These are phyloP conservation scores for Sebastes diploproa DNA, from an alignment of 2,797 vertebrate species.

Conservation along the genomic window DNA sequence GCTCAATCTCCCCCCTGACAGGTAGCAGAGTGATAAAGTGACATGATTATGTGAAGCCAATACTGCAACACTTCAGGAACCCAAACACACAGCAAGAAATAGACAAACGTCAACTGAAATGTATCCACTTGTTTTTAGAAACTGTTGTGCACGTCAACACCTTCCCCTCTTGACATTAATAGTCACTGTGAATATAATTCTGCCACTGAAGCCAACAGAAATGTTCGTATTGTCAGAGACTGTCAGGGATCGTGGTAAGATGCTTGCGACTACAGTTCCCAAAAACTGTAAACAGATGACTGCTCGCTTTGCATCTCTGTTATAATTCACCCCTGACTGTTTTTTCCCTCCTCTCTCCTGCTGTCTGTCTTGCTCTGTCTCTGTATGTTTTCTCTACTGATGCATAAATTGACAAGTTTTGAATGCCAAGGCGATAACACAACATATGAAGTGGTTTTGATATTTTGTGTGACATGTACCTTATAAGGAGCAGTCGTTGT, in stretches of 20 bases:
- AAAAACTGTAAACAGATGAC: slow-evolving; percentile 25
- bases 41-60: slow-evolving; percentile 50
- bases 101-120: slow-evolving; percentile 1
- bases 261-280: neutral
- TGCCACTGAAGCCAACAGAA: slow-evolving; percentile 1
- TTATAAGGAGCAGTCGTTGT: neutral
- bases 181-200: slow-evolving; percentile 22
- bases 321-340: slow-evolving; percentile 3
- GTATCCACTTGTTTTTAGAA: neutral
- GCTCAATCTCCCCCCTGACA: neutral
- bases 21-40: slow-evolving; percentile 34
- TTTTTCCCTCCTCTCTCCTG: neutral
- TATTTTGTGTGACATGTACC: neutral
- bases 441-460: neutral
- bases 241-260: slow-evolving; percentile 11
- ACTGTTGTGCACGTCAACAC: neutral
- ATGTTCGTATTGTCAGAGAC: slow-evolving; percentile 1
- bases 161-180: slow-evolving; percentile 13
- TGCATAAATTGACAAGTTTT: neutral
- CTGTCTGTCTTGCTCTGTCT: neutral
- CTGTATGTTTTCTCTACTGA: neutral
- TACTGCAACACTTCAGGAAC: slow-evolving; percentile 11
- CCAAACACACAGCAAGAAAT: neutral
- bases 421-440: neutral
- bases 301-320: slow-evolving; percentile 8